A percentile compares a stretch with the other conserved stretches of the same genome.
Evolutionary conservation across 2,797 vertebrate species (phyloP).

Genomic region (Pteropus rufus): DNA sequence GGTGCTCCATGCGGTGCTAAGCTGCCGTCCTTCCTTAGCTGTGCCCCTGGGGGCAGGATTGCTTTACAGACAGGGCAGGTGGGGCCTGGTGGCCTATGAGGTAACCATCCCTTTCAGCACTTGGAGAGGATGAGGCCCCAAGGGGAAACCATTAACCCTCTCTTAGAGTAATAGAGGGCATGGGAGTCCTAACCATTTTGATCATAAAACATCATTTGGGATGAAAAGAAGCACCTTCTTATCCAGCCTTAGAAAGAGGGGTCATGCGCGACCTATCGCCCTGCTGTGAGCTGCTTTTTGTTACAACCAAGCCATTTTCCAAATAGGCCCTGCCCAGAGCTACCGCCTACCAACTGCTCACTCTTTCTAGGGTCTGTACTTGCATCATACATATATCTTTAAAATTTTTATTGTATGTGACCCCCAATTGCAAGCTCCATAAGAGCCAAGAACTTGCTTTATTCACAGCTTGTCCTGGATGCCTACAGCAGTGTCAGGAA

Average conservation of each 20-base stretch:
- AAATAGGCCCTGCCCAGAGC: fast-evolving
- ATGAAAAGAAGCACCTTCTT: not conserved
- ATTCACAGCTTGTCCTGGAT: not conserved
- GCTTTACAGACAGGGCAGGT: not conserved
- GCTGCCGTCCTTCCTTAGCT: not conserved
- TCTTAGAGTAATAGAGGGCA: not conserved
- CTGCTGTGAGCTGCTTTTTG: not conserved
- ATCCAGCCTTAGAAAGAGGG: not conserved
- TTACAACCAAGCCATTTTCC: not conserved
- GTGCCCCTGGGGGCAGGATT: not conserved
- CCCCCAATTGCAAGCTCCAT: not conserved
- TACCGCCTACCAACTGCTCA: no score
- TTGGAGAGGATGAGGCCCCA: not conserved
- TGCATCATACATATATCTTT: no score
- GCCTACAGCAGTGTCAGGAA: not conserved
- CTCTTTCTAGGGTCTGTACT: not conserved
- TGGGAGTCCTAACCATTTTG: not conserved
- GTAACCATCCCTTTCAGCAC: not conserved
- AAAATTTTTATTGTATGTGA: not conserved
- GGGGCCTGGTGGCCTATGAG: not conserved
- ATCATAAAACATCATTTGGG: not conserved
- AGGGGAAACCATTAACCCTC: not conserved
- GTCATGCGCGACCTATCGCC: not conserved
- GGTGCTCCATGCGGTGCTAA: not conserved
- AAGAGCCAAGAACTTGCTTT: not conserved